Base-by-base conservation (phyloP, 23 tunicate genomes). In the Botrylloides violaceus region DNA sequence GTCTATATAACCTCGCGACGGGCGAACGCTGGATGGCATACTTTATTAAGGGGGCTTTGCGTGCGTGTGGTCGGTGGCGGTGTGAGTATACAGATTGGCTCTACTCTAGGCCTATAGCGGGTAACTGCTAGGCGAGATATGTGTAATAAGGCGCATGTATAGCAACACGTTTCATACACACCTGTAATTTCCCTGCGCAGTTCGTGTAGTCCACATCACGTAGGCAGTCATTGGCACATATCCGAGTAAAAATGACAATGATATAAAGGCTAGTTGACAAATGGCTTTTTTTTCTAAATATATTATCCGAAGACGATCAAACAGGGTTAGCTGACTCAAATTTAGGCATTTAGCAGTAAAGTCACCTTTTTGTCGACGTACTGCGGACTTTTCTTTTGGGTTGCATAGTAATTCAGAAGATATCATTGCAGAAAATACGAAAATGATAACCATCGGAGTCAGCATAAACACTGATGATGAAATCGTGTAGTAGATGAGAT, bases 141-240 rank as follows among this genome's bases (percentile, higher is more conserved):
- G n/a, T n/a, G n/a, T n/a, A n/a, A n/a, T n/a, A n/a, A n/a, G n/a
- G n/a, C n/a, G n/a, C n/a, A n/a, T n/a, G n/a, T n/a, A n/a, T n/a
- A n/a, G n/a, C n/a, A n/a, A n/a, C n/a, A n/a, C n/a, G n/a, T n/a
- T n/a, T n/a, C n/a, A n/a, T n/a, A n/a, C 80, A 43, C 58, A 74
- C 80, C 59, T 33, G 55, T 2, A 39, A 64, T 76, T 49, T 71
- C 68, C 68, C 61, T 80, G 59, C 29, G 39, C 20, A 18, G 36
- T 15, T 9, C 87, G 58, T 4, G 87, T 81, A 27, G 87, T 81
- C 87, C 87, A 81, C 87, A 81, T 81, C 15, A 81, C 87, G 65
- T 81, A 81, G 23, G 80, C 32, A 32, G 80, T 74, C 87, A 81
- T 81, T 15, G 87, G 87, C 24, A 74, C 34, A 49, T 81, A 81